Evolutionary conservation across 1,140 invertebrate species (phyloP).

Genomic region (Bombus affinis): DNA sequence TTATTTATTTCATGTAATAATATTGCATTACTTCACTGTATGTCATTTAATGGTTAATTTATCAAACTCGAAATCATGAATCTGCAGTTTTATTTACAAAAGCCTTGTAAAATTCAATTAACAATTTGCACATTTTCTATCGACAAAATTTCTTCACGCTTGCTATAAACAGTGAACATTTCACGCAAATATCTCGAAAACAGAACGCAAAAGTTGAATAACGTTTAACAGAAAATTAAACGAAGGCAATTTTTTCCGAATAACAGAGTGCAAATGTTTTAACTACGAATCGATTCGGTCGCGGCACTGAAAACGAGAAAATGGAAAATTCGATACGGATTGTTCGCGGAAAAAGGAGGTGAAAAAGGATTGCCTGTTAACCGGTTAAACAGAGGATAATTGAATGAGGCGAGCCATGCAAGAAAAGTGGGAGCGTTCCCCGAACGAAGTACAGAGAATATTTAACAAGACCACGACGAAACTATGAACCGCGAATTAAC

Average conservation of each 20-base stretch:
- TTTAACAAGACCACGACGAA: conserved; percentile 8
- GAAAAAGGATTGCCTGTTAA: conserved; percentile 8
- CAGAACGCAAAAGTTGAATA: too few species aligned
- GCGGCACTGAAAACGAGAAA: conserved; percentile 1
- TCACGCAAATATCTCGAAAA: not conserved
- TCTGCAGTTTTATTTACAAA: not conserved
- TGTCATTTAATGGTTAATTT: too few species aligned
- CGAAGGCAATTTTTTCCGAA: not conserved
- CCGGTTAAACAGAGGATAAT: conserved; percentile 26
- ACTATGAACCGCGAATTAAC: not conserved
- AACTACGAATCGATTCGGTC: conserved; percentile 9
- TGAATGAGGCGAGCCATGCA: conserved; percentile 8
- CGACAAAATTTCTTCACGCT: not conserved
- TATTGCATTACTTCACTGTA: too few species aligned
- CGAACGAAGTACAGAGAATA: not conserved
- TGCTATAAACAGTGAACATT: not conserved
- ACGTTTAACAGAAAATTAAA: conserved; percentile 2
- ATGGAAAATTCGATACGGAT: conserved; percentile 11
- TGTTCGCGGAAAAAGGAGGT: not conserved
- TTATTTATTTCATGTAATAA: too few species aligned
- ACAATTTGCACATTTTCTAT: not conserved
- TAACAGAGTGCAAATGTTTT: conserved; percentile 15
- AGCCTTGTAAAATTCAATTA: not conserved
- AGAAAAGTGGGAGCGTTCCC: not conserved
- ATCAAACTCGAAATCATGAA: not conserved